Percentiles rank a stretch among this genome's conserved stretches.
phyloP scores from a whole-genome alignment of 1,140 invertebrate species.

The Adoxophyes honmai region DNA sequence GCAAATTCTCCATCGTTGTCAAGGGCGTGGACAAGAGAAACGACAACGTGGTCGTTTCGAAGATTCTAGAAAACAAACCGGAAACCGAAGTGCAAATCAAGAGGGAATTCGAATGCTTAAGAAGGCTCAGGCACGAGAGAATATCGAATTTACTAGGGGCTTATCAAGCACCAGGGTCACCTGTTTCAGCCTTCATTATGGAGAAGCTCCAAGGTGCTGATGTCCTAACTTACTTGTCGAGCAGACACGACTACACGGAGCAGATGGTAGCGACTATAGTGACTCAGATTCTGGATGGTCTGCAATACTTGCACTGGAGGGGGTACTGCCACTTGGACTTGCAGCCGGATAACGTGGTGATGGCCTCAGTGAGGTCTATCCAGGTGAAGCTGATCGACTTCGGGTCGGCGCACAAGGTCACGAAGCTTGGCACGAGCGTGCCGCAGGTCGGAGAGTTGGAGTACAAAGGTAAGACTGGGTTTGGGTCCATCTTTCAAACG shows the following conservation, averaged over 20 bases:
- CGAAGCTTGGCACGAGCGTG: conserved; percentile 86
- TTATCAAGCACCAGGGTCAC: conserved; percentile 81
- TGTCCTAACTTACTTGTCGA: conserved; percentile 91
- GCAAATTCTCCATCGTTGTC: conserved; percentile 90
- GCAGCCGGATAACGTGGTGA: conserved; percentile 98
- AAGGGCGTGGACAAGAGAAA: conserved; percentile 88
- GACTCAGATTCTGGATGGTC: conserved; percentile 89
- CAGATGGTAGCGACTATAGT: conserved; percentile 92
- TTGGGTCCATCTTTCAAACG: too few relatives aligned
- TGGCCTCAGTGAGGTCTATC: conserved; percentile 90
- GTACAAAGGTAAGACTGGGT: conserved; percentile 81
- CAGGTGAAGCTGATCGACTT: conserved; percentile 96
- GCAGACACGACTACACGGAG: conserved; percentile 92
- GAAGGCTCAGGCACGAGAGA: conserved; percentile 89
- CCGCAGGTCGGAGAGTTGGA: conserved; percentile 83
- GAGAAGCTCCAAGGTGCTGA: conserved; percentile 96
- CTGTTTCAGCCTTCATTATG: conserved; percentile 85
- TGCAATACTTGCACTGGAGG: conserved; percentile 96
- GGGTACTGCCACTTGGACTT: conserved; percentile 95
- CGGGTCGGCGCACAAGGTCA: conserved; percentile 88
- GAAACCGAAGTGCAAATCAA: conserved; percentile 82
- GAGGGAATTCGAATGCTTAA: conserved; percentile 89
- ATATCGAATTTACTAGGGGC: conserved; percentile 87
- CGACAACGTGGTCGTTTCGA: conserved; percentile 86
- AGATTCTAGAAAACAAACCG: conserved; percentile 85